Base-by-base conservation (phyloP, 2,113 vertebrate species). In the Gopherus flavomarginatus region DNA sequence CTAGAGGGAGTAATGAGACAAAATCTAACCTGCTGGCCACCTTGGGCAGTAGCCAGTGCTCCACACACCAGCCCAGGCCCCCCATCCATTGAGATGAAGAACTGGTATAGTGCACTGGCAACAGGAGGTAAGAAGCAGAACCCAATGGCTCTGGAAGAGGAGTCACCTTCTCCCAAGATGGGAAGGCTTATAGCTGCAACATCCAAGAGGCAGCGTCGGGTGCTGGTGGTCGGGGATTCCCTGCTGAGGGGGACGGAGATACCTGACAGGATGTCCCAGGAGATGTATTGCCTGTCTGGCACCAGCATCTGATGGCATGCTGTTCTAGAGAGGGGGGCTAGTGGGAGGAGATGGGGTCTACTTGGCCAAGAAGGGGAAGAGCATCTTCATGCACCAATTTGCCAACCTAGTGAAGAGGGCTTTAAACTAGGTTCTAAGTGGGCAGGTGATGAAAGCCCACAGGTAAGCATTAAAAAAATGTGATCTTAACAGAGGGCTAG, bases 1-100 rank as follows among this genome's bases (percentile, higher is more conserved):
- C 92, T 88, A 95, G 93, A 88, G 4, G 94, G 97, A 97, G 95
- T 31, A 65, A 65, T 65, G 62, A 65, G 62, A 65, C 14, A n/a
- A 65, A 65, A n/a, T 65, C 62, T 65, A 35, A 35, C 31, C 14
- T 35, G 62, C 62, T 35, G 31, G 12, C 59, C 29, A 35, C 31
- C 31, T 19, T 35, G 31, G 31, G 62, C 31, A 17, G 62, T n/a
- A 65, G 6, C 17, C 31, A 65, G 14, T 17, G 59, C 6, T 35
- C 26, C 29, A 17, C 62, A 14, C 14, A 19, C 62, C 62, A 35
- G 35, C 62, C 62, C 62, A 65, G 62, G 14, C 35, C 14, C 31
- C 62, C 62, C 62, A 19, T 65, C 31, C 62, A 65, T 35, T 35
- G 31, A 35, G 31, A 65, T 65, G 31, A 35, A 65, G 31, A n/a